Conservation (phyloP, 2,797 vertebrate genomes). For the Sciurus carolinensis region DNA sequence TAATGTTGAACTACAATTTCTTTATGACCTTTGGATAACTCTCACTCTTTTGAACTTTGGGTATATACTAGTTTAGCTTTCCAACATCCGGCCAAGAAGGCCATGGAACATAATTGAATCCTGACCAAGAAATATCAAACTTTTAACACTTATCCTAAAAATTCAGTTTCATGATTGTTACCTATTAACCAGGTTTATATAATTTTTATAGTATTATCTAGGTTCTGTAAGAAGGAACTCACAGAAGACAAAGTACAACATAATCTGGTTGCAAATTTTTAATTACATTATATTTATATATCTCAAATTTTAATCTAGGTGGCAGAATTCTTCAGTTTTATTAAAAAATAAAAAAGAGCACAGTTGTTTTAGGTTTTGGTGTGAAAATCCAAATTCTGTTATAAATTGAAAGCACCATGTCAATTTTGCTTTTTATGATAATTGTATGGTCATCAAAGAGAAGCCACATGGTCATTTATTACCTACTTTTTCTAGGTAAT, state of each 20-base stretch:
- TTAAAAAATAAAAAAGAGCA: not conserved
- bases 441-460: not conserved
- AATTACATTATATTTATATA: not conserved
- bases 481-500: not conserved
- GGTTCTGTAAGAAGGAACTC: not conserved
- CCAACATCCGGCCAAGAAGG: not conserved
- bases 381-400: not conserved
- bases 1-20: not conserved
- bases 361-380: not conserved
- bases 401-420: not conserved
- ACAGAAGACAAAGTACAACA: not conserved
- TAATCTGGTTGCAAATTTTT: not conserved
- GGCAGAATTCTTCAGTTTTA: not conserved
- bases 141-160: not conserved
- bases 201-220: not conserved
- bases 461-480: not conserved
- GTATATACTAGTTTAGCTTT: slow-evolving; percentile 4
- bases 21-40: not conserved
- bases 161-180: not conserved
- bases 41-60: slow-evolving; percentile 6
- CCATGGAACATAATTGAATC: not conserved
- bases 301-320: not conserved
- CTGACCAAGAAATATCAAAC: not conserved
- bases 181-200: not conserved
- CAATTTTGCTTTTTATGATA: not conserved